These are phyloP conservation scores for Allygus modestus DNA, from an alignment of 2,888 invertebrate genomes.

Conservation along the genomic window DNA sequence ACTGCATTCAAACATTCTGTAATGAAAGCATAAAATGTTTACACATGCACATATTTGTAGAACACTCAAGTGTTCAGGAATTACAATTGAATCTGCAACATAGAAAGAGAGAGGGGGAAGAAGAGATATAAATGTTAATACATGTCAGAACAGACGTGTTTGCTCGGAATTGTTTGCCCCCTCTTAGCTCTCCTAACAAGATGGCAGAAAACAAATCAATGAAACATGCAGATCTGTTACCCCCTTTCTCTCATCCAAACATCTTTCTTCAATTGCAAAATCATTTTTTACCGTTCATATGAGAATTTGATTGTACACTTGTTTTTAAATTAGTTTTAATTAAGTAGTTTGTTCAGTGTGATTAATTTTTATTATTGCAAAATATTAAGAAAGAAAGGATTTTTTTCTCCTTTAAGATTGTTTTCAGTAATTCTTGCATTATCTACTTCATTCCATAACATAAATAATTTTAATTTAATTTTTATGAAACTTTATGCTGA, in stretches of 20 bases:
- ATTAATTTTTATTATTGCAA: too few species aligned
- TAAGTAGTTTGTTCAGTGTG: too few species aligned
- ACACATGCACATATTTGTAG: neutral
- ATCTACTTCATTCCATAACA: too few species aligned
- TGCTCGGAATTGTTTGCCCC: slow-evolving; percentile 24
- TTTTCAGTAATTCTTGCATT: too few species aligned
- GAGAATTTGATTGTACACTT: neutral
- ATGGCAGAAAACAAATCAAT: slow-evolving; percentile 63
- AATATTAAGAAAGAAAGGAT: too few species aligned
- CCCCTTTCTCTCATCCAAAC: slow-evolving; percentile 23
- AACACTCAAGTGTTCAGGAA: slow-evolving; percentile 19
- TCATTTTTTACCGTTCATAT: slow-evolving; percentile 28
- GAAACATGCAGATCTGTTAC: slow-evolving; percentile 63
- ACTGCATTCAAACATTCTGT: too few species aligned
- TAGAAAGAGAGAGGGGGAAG: slow-evolving; percentile 1
- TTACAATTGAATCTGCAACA: slow-evolving; percentile 40
- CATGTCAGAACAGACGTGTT: slow-evolving; percentile 49
- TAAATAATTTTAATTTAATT: too few species aligned
- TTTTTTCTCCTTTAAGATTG: too few species aligned
- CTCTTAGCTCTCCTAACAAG: slow-evolving; percentile 47
- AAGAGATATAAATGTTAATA: slow-evolving; percentile 52
- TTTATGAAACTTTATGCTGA: too few species aligned
- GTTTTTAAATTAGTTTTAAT: neutral
- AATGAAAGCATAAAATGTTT: too few species aligned
- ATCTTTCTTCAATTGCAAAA: slow-evolving; percentile 54